Percentiles rank a stretch among this genome's conserved stretches.
These are phyloP conservation scores for Tadarida brasiliensis DNA, from an alignment of 2,797 vertebrate genomes.

Conservation along the genomic window DNA sequence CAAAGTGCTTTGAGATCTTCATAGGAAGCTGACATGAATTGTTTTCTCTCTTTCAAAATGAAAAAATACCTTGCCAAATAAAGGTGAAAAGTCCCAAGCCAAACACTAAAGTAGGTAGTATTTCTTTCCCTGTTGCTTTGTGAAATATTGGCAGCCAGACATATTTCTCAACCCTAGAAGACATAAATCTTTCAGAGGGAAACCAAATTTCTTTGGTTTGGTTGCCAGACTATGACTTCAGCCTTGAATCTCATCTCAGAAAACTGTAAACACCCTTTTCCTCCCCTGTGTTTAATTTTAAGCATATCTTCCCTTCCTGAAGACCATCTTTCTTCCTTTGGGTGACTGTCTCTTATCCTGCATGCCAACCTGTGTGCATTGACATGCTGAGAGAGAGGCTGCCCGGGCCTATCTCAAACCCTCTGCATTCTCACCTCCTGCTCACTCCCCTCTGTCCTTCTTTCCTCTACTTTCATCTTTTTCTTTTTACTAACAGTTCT, in stretches of 20 bases:
- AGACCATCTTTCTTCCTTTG: constrained; percentile 61
- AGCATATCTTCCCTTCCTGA: constrained; percentile 46
- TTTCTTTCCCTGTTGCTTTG: constrained; percentile 69
- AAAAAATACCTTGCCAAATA: constrained; percentile 66
- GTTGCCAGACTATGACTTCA: constrained; percentile 74
- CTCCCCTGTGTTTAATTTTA: constrained; percentile 70
- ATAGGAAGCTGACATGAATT: constrained; percentile 8
- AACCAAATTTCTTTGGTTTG: constrained; percentile 76
- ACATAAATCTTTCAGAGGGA: constrained; percentile 78
- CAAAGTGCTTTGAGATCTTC: constrained; percentile 35
- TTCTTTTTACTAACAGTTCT: constrained; percentile 22
- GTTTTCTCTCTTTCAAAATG: constrained; percentile 54
- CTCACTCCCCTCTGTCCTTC: not conserved
- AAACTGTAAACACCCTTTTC: constrained; percentile 75
- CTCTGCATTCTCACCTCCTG: not conserved
- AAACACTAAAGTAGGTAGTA: constrained; percentile 67
- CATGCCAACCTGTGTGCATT: not conserved
- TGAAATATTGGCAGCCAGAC: constrained; percentile 67
- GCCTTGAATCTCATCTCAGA: constrained; percentile 72
- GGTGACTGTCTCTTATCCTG: not conserved
- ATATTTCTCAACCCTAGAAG: constrained; percentile 70
- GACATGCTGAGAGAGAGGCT: not conserved
- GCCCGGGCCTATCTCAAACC: not conserved
- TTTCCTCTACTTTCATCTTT: constrained; percentile 27
- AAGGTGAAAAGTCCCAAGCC: constrained; percentile 74